phyloP scores from a whole-genome alignment of 2,888 invertebrate species.

The Diachrysia chrysitis region DNA sequence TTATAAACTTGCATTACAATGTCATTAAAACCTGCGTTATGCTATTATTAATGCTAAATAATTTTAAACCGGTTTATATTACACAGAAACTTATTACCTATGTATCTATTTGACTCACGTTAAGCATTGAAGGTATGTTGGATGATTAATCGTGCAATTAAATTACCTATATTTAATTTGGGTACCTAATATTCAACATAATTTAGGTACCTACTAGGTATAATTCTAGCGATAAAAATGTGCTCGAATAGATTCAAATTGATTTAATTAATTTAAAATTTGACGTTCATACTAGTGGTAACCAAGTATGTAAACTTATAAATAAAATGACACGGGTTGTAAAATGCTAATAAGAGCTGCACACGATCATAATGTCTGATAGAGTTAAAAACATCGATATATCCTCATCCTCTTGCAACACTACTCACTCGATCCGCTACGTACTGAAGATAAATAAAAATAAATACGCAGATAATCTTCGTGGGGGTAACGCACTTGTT shows the following conservation, averaged over 20 bases:
- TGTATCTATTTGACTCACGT: no score
- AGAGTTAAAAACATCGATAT: constrained; percentile 55
- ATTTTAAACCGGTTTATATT: no score
- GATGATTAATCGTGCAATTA: no score
- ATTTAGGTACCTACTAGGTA: background rate
- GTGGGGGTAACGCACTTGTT: constrained; percentile 89
- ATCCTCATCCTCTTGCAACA: constrained; percentile 45
- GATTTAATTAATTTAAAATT: background rate
- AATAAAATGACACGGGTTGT: background rate
- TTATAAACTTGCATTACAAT: background rate
- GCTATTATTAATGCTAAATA: no score
- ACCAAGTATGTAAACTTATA: background rate
- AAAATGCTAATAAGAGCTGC: background rate
- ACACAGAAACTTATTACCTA: no score
- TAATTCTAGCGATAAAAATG: background rate
- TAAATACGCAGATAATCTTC: constrained; percentile 82
- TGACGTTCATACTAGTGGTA: background rate
- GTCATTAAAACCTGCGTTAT: background rate
- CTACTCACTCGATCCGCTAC: constrained; percentile 57
- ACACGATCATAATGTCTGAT: constrained; percentile 21
- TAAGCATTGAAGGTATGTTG: no score
- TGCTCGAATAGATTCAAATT: no score
- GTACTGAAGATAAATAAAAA: constrained; percentile 75
- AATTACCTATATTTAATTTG: no score
- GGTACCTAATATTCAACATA: no score